Evolutionary conservation across 1,140 invertebrate genomes (phyloP).

Genomic region (Halyomorpha halys): DNA sequence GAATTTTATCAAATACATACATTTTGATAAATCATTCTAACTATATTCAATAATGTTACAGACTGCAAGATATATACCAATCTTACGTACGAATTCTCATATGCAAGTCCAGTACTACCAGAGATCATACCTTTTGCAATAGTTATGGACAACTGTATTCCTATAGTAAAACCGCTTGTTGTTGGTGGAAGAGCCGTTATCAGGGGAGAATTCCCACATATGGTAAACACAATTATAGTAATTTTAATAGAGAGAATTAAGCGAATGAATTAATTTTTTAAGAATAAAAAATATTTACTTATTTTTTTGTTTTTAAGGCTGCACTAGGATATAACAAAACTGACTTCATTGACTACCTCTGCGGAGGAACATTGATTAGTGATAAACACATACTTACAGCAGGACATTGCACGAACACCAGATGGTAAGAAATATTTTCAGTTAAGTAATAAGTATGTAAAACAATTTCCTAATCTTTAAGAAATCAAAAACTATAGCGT

Average conservation of each 20-base stretch:
- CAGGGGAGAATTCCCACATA: constrained; percentile 47
- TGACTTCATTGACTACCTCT: constrained; percentile 37
- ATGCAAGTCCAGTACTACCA: constrained; percentile 8
- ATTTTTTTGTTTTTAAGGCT: constrained; percentile 21
- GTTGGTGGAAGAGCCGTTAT: constrained; percentile 42
- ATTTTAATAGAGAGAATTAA: neutral
- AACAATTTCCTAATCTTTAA: neutral
- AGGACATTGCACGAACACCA: constrained; percentile 37
- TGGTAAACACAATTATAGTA: constrained; percentile 36
- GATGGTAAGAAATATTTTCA: constrained; percentile 25
- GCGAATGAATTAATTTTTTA: neutral
- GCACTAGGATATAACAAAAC: constrained; percentile 28
- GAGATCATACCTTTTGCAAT: constrained; percentile 14
- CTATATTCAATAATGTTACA: neutral
- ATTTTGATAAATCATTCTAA: too few relatives aligned
- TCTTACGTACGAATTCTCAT: constrained; percentile 8
- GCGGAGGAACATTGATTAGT: constrained; percentile 46
- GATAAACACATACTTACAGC: constrained; percentile 45
- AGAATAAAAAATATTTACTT: too few relatives aligned
- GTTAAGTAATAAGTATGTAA: neutral
- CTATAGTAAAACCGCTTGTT: constrained; percentile 33
- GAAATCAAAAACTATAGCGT: too few relatives aligned
- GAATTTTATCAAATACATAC: too few relatives aligned
- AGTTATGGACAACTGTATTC: constrained; percentile 17
- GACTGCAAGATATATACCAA: constrained; percentile 22